phyloP scores from a whole-genome alignment of 2,113 vertebrate genomes.

The Pelobates fuscus region DNA sequence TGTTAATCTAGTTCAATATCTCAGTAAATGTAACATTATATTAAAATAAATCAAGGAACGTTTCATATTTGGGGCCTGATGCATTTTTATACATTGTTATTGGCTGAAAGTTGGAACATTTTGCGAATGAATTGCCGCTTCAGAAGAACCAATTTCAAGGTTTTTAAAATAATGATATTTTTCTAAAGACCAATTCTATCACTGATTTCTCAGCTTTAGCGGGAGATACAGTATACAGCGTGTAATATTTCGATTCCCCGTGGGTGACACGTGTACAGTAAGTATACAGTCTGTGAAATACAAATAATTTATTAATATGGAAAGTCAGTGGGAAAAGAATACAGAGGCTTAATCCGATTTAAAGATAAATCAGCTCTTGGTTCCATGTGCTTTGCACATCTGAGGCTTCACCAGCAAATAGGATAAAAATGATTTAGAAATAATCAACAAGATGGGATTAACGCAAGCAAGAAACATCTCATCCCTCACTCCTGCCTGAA shows the following conservation, averaged over 20 bases:
- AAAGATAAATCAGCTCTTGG: neutral
- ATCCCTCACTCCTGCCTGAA: neutral
- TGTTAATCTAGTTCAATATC: too few species aligned
- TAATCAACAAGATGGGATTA: slow-evolving; percentile 5
- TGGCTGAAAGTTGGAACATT: too few species aligned
- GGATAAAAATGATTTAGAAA: slow-evolving; percentile 1
- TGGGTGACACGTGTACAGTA: neutral
- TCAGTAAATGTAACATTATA: too few species aligned
- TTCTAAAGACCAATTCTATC: too few species aligned
- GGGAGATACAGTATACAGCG: too few species aligned
- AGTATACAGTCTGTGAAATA: neutral
- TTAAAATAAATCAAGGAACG: too few species aligned
- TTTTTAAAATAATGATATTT: too few species aligned
- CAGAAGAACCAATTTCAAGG: too few species aligned
- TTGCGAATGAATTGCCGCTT: too few species aligned
- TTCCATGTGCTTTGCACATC: slow-evolving; percentile 5
- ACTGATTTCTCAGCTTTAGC: too few species aligned
- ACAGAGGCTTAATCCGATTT: neutral
- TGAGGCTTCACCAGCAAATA: neutral
- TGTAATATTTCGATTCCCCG: neutral
- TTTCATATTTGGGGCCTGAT: too few species aligned
- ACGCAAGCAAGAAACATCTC: neutral
- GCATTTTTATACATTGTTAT: too few species aligned
- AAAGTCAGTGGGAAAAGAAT: neutral
- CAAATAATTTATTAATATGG: slow-evolving; percentile 2